phyloP scores from a whole-genome alignment of 2,113 vertebrate genomes.

The Suricata suricatta region DNA sequence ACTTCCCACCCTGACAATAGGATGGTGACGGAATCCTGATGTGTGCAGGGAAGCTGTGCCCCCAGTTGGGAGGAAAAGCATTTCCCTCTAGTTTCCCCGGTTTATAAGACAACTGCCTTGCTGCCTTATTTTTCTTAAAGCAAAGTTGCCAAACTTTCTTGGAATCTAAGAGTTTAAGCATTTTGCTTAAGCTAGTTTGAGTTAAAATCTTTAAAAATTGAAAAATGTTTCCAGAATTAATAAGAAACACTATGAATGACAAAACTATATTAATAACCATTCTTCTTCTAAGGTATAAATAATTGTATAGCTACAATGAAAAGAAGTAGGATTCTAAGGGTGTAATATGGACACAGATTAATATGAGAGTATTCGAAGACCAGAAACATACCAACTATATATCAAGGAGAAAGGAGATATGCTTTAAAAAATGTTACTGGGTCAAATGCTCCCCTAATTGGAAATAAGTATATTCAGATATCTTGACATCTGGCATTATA shows the following conservation, averaged over 20 bases:
- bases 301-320: background rate
- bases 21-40: background rate
- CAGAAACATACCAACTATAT: background rate
- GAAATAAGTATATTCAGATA: background rate
- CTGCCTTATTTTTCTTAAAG: background rate
- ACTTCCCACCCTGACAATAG: background rate
- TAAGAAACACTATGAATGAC: background rate
- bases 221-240: background rate
- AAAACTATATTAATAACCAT: background rate
- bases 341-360: background rate
- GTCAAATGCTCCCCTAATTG: background rate
- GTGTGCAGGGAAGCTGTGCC: rapidly evolving
- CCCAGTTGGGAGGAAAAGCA: background rate
- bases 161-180: background rate
- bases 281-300: background rate
- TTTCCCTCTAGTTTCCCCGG: background rate
- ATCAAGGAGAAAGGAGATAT: background rate
- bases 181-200: background rate
- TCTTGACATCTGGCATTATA: background rate
- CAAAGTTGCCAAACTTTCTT: background rate
- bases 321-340: background rate
- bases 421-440: background rate
- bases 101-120: background rate
- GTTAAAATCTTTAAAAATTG: background rate
- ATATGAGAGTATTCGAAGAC: background rate